These are phyloP conservation scores for Hyperopisus bebe DNA, from an alignment of 2,113 vertebrate genomes.

Conservation along the genomic window DNA sequence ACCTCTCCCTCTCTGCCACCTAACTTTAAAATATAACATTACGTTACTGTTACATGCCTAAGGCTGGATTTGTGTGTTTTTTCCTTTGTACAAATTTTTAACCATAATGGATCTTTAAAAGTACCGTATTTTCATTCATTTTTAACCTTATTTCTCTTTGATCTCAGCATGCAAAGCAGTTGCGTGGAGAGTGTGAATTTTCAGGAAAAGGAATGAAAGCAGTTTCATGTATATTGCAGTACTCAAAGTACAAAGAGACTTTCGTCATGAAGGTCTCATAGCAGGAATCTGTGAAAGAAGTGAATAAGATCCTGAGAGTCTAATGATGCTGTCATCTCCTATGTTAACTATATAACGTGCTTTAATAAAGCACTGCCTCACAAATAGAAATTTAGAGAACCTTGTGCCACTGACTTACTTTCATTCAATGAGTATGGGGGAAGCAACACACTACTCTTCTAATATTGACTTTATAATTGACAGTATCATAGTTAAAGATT, in stretches of 20 bases:
- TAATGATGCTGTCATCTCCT: not conserved
- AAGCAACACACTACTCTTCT: not conserved
- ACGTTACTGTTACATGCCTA: not conserved
- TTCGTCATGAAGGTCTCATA: conserved; percentile 28
- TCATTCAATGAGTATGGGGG: not conserved
- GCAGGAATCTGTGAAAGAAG: conserved; percentile 23
- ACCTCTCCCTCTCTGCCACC: not conserved
- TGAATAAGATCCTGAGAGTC: not conserved
- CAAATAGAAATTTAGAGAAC: not conserved
- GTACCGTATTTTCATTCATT: not conserved
- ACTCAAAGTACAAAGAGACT: conserved; percentile 27
- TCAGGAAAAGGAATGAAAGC: not conserved
- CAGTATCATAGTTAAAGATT: not conserved
- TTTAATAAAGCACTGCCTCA: not conserved
- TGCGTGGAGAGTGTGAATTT: not conserved
- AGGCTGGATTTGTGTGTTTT: not conserved
- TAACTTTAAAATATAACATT: not conserved
- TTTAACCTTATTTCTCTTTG: not conserved
- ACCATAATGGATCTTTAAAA: not conserved
- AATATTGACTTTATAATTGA: not conserved
- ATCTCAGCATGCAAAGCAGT: not conserved
- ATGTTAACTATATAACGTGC: not conserved
- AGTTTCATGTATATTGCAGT: conserved; percentile 34
- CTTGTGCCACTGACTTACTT: not conserved
- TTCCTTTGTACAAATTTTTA: not conserved